These are phyloP conservation scores for Aplocera efformata DNA, from an alignment of 2,888 invertebrate species.

Conservation along the genomic window DNA sequence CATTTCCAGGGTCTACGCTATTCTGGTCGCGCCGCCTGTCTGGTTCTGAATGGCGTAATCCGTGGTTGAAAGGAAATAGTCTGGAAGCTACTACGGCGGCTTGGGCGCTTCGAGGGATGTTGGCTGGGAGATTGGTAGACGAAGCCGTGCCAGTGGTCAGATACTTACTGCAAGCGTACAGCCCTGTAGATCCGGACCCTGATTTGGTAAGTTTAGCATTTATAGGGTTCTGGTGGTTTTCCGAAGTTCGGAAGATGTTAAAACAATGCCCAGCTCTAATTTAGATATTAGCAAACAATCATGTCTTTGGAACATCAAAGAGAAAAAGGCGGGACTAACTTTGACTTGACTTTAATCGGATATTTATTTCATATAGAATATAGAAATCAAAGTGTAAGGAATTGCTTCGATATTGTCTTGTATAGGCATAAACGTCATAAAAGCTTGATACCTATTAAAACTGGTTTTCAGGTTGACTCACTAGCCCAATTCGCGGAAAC, in stretches of 20 bases:
- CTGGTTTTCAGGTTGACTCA: conserved; percentile 61
- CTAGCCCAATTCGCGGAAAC: conserved; percentile 66
- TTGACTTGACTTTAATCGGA: too few species aligned
- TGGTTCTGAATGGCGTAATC: conserved; percentile 65
- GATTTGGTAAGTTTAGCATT: conserved; percentile 51
- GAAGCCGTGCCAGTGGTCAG: conserved; percentile 62
- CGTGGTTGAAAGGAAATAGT: conserved; percentile 64
- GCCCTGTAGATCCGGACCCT: conserved; percentile 56
- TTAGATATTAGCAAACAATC: too few species aligned
- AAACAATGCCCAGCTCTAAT: background rate
- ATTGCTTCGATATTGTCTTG: too few species aligned
- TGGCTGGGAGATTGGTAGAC: conserved; percentile 58
- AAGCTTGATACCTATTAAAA: too few species aligned
- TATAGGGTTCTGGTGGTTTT: too few species aligned
- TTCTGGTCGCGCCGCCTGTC: conserved; percentile 65
- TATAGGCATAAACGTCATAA: too few species aligned
- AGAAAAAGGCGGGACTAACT: too few species aligned
- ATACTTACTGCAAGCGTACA: conserved; percentile 54
- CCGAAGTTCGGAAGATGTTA: too few species aligned
- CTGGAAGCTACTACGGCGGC: conserved; percentile 90
- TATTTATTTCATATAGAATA: too few species aligned
- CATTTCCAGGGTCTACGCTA: conserved; percentile 49
- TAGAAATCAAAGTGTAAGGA: too few species aligned
- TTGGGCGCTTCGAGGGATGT: conserved; percentile 89
- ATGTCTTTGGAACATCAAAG: too few species aligned